A percentile compares a stretch with the other conserved stretches of the same genome.
phyloP scores from a whole-genome alignment of 2,888 invertebrate species.

The Dolomedes plantarius region DNA sequence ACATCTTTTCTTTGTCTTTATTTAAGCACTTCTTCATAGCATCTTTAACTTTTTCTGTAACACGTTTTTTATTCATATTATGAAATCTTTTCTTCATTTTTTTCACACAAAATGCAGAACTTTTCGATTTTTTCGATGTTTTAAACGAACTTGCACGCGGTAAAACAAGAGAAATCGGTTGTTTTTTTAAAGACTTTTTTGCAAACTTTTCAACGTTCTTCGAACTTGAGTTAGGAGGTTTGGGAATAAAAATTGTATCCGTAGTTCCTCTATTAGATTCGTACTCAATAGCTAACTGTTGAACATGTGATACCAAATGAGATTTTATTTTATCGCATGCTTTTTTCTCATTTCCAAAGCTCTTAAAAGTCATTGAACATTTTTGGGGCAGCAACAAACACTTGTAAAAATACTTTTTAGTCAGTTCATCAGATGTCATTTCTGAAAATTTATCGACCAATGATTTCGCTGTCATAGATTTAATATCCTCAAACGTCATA shows the following conservation, averaged over 20 bases:
- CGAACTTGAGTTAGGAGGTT: not conserved
- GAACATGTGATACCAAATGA: constrained; percentile 78
- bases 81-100: not conserved
- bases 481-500: constrained; percentile 59
- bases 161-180: not conserved
- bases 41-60: too few species aligned
- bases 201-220: not conserved
- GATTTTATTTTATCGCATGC: constrained; percentile 79
- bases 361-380: constrained; percentile 78
- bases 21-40: not conserved
- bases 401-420: constrained; percentile 79
- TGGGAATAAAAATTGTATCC: not conserved
- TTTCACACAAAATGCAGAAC: not conserved
- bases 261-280: not conserved
- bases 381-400: constrained; percentile 79
- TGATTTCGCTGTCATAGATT: constrained; percentile 45
- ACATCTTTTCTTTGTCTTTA: not conserved
- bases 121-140: not conserved
- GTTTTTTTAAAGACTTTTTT: constrained; percentile 2
- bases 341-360: constrained; percentile 80
- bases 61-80: not conserved
- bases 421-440: constrained; percentile 79
- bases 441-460: constrained; percentile 79
- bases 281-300: not conserved
- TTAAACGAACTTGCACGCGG: not conserved